phyloP scores from a whole-genome alignment of 2,888 invertebrate genomes.

The Perizoma affinitatum region DNA sequence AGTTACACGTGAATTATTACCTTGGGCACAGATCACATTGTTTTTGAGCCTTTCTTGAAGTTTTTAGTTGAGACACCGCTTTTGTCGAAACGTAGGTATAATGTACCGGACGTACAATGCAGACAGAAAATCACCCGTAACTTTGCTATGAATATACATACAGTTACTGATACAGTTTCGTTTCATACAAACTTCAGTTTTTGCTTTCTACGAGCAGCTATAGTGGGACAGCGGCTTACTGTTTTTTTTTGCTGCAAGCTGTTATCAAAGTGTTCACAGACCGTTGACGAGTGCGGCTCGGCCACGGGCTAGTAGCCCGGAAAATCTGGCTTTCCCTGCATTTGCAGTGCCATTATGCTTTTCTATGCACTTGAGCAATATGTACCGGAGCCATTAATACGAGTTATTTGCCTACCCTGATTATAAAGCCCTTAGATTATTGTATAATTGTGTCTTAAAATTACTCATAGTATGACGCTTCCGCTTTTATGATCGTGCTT shows the following conservation, averaged over 20 bases:
- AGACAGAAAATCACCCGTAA: too few species aligned
- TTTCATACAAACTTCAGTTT: constrained; percentile 22
- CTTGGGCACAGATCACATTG: constrained; percentile 9
- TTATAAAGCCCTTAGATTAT: neutral
- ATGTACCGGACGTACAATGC: too few species aligned
- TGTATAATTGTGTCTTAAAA: neutral
- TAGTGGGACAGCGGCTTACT: constrained; percentile 23
- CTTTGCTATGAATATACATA: neutral
- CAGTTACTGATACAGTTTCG: constrained; percentile 23
- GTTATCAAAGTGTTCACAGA: constrained; percentile 64
- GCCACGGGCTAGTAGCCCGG: constrained; percentile 72
- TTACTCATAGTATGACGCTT: neutral
- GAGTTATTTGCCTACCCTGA: neutral
- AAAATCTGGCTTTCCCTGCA: constrained; percentile 73
- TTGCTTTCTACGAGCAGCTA: constrained; percentile 26
- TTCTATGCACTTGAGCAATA: constrained; percentile 30
- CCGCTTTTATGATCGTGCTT: neutral
- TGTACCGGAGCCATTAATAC: constrained; percentile 11
- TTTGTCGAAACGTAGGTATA: neutral
- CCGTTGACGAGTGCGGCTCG: constrained; percentile 65
- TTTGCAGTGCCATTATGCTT: constrained; percentile 39
- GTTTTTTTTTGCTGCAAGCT: constrained; percentile 40
- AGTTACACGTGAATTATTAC: constrained; percentile 21
- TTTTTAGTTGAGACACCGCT: neutral
- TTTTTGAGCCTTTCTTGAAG: constrained; percentile 12